Conservation (phyloP, 2,888 invertebrate genomes). For the Idaea biselata region DNA sequence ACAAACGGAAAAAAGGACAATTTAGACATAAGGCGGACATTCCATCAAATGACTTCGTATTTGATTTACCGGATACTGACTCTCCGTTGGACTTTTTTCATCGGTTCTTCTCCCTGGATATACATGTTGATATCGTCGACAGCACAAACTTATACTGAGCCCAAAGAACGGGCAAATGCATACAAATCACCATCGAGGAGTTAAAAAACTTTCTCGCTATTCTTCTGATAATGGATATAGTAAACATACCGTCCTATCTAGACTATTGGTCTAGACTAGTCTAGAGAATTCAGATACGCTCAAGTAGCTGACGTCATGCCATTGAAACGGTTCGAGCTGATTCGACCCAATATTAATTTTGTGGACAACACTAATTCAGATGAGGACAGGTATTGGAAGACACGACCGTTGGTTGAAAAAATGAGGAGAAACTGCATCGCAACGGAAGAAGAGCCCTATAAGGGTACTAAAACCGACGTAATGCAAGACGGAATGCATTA, state of each 20-base stretch:
- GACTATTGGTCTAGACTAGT: slow-evolving; percentile 30
- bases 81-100: slow-evolving; percentile 13
- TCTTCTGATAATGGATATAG: slow-evolving; percentile 34
- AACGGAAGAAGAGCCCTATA: slow-evolving; percentile 23
- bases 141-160: slow-evolving; percentile 12
- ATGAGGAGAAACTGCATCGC: slow-evolving; percentile 19
- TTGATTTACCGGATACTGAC: slow-evolving; percentile 13
- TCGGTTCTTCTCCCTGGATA: background rate
- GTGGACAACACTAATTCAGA: slow-evolving; percentile 26
- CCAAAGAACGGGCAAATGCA: slow-evolving; percentile 27
- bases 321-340: slow-evolving; percentile 23
- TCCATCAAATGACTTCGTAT: slow-evolving; percentile 5
- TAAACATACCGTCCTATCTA: slow-evolving; percentile 22
- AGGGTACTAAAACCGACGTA: slow-evolving; percentile 17
- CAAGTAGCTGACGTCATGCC: slow-evolving; percentile 23
- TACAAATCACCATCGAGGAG: slow-evolving; percentile 26
- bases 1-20: slow-evolving; percentile 2
- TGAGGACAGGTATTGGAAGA: slow-evolving; percentile 19
- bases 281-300: slow-evolving; percentile 17
- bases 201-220: slow-evolving; percentile 32
- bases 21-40: slow-evolving; percentile 16
- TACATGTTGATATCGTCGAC: slow-evolving; percentile 9
- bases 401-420: slow-evolving; percentile 18
- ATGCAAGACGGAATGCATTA: too few species aligned
- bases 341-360: slow-evolving; percentile 23